Base-by-base conservation (phyloP, 2,113 vertebrate genomes). In the Rhinopomastus cyanomelas region DNA sequence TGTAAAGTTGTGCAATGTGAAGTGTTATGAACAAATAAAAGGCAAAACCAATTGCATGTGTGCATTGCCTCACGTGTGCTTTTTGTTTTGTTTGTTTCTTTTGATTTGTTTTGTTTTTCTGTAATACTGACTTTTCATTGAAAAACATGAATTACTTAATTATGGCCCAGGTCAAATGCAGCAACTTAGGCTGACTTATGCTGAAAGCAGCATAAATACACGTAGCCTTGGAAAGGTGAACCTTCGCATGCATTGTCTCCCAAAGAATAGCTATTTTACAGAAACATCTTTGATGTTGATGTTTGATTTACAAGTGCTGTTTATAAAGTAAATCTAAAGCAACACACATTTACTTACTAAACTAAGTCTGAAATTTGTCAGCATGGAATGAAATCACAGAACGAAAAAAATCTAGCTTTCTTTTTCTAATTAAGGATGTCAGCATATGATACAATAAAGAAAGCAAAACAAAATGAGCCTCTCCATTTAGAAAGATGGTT, bases 331-430 rank as follows among this genome's bases (percentile, higher is more conserved):
- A 85, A 26, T 52, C 74, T 74, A 73, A 89, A 92, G 49, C 57
- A 82, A 12, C 14, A 42, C 57, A 76, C 36, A 67, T 88, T 85
- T 90, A 82, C 89, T 90, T 82, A 88, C 93, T 60, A 73, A 92
- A 95, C 75, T 68, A 89, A 37, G 67, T 64, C 64, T 61, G 62
- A 90, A 92, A 81, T 73, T 65, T 90, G 61, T 34, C 80, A 85
- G 49, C 44, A 76, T 27, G 64, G 56, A 92, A 91, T 57, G 81
- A 88, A 42, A 89, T 78, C 85, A 65, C 48, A 74, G 85, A 85
- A 81, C 36, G 78, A 91, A 93, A 91, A 48, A 55, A 80, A 3
- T 87, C 74, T 80, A 82, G 62, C 89, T 62, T 20, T 61, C 21
- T 3, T 77, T 92, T 85, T 81, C 42, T 72, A 93, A 92, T 74